phyloP scores from a whole-genome alignment of 2,888 invertebrate species.

The Orthonevra nobilis region DNA sequence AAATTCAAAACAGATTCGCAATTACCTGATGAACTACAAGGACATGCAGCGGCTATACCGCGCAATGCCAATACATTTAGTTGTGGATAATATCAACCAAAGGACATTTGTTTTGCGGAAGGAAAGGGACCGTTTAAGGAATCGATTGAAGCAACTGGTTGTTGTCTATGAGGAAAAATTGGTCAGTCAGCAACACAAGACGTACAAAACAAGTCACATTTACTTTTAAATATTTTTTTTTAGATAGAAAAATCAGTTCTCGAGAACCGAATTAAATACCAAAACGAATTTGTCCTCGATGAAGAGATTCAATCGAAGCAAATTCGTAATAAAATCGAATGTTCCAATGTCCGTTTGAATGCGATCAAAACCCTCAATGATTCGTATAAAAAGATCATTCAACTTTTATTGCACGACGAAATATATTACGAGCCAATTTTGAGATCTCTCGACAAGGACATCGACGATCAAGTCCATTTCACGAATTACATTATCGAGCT shows the following conservation, averaged over 20 bases:
- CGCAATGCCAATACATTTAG: slow-evolving; percentile 76
- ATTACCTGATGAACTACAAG: slow-evolving; percentile 76
- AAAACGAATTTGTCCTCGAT: slow-evolving; percentile 75
- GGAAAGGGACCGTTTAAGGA: slow-evolving; percentile 77
- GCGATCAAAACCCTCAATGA: slow-evolving; percentile 77
- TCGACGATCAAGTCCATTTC: slow-evolving; percentile 78
- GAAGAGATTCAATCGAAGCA: slow-evolving; percentile 75
- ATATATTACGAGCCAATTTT: slow-evolving; percentile 79
- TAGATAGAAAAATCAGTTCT: slow-evolving; percentile 75
- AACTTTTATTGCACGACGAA: slow-evolving; percentile 76
- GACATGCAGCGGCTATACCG: slow-evolving; percentile 78
- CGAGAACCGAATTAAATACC: slow-evolving; percentile 77
- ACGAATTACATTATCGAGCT: slow-evolving; percentile 77
- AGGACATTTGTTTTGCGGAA: slow-evolving; percentile 78
- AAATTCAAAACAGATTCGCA: slow-evolving; percentile 75
- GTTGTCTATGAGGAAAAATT: slow-evolving; percentile 74
- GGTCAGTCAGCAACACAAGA: slow-evolving; percentile 63
- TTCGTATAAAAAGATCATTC: slow-evolving; percentile 77
- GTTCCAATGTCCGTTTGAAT: slow-evolving; percentile 77
- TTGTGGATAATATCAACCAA: slow-evolving; percentile 78
- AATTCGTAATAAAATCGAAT: slow-evolving; percentile 76
- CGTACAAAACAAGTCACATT: no score
- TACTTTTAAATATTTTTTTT: not conserved
- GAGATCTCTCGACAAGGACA: slow-evolving; percentile 76
- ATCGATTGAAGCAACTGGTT: slow-evolving; percentile 74